Conservation (phyloP, 2,113 vertebrate genomes). For the Epinephelus cyanopodus region DNA sequence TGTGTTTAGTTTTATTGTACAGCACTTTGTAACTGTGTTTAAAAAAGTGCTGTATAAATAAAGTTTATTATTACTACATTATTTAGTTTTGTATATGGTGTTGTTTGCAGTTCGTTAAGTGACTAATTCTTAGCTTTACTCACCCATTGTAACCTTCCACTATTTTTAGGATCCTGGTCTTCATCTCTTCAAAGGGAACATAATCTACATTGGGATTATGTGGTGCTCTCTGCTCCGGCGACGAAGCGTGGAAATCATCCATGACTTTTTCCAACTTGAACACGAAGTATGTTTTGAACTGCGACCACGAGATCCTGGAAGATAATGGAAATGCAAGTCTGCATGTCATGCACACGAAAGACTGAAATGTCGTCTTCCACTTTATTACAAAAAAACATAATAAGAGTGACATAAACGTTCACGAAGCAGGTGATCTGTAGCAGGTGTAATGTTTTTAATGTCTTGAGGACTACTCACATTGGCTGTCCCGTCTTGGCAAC, state of each 20-base stretch:
- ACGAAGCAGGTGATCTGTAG: background rate
- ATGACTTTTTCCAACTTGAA: conserved; percentile 98
- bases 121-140: conserved; percentile 61
- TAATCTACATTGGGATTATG: conserved; percentile 96
- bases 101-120: background rate
- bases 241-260: conserved; percentile 94
- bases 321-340: conserved; percentile 20
- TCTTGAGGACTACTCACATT: conserved; percentile 87
- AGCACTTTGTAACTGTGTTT: too few relatives aligned
- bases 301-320: conserved; percentile 94
- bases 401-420: background rate
- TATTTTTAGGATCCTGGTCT: conserved; percentile 96
- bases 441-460: background rate
- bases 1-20: too few relatives aligned
- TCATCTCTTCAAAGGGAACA: conserved; percentile 97
- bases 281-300: conserved; percentile 97
- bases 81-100: background rate
- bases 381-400: background rate
- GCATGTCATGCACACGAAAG: background rate
- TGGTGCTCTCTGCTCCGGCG: conserved; percentile 90
- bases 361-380: background rate
- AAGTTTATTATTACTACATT: too few relatives aligned
- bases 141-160: conserved; percentile 97
- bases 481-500: conserved; percentile 96
- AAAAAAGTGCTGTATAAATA: too few relatives aligned